Conservation (phyloP, 2,797 vertebrate genomes). For the Sebastiscus albofasciatus region DNA sequence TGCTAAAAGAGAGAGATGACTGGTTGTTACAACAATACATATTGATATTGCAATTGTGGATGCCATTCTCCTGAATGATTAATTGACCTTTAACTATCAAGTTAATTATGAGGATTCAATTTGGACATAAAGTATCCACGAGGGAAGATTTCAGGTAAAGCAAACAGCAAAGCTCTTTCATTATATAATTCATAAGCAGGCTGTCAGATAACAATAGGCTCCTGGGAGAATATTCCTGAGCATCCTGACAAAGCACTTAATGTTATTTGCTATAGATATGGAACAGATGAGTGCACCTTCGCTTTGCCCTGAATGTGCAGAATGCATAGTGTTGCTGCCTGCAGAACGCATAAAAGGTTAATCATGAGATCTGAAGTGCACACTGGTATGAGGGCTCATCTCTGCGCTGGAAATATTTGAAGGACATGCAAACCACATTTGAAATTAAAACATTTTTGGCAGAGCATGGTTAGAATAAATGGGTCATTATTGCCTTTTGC, state of each 20-base stretch:
- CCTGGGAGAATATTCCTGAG: conserved; percentile 29
- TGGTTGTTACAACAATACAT: not conserved
- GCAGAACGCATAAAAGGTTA: conserved; percentile 59
- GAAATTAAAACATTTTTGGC: not conserved
- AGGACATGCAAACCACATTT: not conserved
- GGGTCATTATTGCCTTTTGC: not conserved
- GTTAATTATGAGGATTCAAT: conserved; percentile 26
- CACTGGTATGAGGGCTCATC: conserved; percentile 1
- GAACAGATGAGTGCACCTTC: conserved; percentile 40
- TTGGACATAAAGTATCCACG: conserved; percentile 14
- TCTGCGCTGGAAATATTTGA: not conserved
- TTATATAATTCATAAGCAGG: conserved; percentile 51
- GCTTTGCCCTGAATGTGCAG: conserved; percentile 23
- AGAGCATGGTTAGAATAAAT: not conserved
- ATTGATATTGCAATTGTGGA: conserved; percentile 15
- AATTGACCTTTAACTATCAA: conserved; percentile 13
- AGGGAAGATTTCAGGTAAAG: conserved; percentile 24
- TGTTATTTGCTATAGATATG: conserved; percentile 37
- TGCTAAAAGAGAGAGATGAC: not conserved
- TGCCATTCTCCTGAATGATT: conserved; percentile 10
- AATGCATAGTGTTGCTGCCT: conserved; percentile 34
- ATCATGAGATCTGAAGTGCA: conserved; percentile 40
- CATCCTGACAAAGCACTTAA: conserved; percentile 51
- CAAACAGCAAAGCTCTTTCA: conserved; percentile 29
- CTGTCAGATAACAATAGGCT: conserved; percentile 38